Base-by-base conservation (phyloP, 2,888 invertebrate species). In the Rhodophaea formosa region DNA sequence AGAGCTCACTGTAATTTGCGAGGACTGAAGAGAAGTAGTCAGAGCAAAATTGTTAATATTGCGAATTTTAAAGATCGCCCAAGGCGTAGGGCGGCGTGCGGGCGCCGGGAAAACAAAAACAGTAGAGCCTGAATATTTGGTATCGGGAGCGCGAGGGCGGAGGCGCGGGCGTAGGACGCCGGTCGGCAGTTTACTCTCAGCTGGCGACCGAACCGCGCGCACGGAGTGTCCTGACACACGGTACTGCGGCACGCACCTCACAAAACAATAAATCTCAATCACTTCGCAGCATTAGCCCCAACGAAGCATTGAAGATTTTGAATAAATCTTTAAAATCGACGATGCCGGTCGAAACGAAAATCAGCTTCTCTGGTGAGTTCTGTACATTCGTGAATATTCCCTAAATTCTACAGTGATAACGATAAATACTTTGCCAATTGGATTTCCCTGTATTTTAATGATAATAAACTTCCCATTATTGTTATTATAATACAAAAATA, bases 331-430 rank as follows among this genome's bases (percentile, higher is more conserved):
- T 58, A 62, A 58, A 59, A 53, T 59, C 61, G 63, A 85, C 77
- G 70, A 90, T 90, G 91, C 91, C 91, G 67, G 89, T 87, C 65
- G 90, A 90, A 83, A 88, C 89, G 65, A 90, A 75, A 86, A 90
- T 90, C 66, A 89, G 90, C 81, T 91, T 90, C 75, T 90, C 90
- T 67, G 91, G 91, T 91, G 67, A 89, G 91, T 88, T 62, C 65
- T 64, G 52, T 65, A 63, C 17, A 17, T 16, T 51, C 30, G 10
- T 49, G 29, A 32, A 49, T 15, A 49, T 49, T 15, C 8, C 32
- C 0, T 15, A 46, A 30, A 51, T 12, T 16, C 0, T 17, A 23
- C 51, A 35, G 51, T 51, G 15, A 17, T 35, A 39, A 12, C n/a
- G 16, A 35, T 35, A 51, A 7, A 32, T 7, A 51, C 12, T 49